Percentiles rank a stretch among this genome's conserved stretches.
Conservation (phyloP, 2,888 invertebrate genomes). For the Yponomeuta cagnagella region DNA sequence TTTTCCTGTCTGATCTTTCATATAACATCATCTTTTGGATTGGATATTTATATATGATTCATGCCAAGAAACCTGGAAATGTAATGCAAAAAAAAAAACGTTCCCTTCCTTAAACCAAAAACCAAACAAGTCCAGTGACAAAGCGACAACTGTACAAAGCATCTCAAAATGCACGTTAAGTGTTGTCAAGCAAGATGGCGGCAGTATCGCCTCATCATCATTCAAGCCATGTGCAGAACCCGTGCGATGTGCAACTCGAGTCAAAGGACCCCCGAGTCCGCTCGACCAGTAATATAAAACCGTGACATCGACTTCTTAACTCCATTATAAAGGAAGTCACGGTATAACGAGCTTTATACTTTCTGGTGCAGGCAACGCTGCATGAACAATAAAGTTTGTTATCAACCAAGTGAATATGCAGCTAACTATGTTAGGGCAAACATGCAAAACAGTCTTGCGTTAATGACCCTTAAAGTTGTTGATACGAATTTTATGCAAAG, state of each 20-base stretch:
- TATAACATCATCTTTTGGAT: too few species aligned
- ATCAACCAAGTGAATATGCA: constrained; percentile 10
- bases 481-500: constrained; percentile 25
- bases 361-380: not conserved
- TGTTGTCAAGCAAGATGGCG: constrained; percentile 9
- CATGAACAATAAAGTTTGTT: constrained; percentile 6
- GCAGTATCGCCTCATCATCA: constrained; percentile 8
- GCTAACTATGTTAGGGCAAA: constrained; percentile 10
- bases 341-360: not conserved
- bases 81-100: too few species aligned
- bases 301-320: not conserved
- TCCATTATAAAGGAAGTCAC: constrained; percentile 4
- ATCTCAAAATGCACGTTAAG: constrained; percentile 3
- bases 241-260: constrained; percentile 2
- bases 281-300: not conserved
- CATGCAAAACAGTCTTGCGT: constrained; percentile 21
- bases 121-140: not conserved
- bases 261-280: not conserved
- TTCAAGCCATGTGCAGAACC: constrained; percentile 3
- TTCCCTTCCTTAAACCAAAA: not conserved
- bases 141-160: not conserved
- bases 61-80: too few species aligned
- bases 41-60: too few species aligned
- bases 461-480: constrained; percentile 24
- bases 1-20: too few species aligned